Conservation (phyloP, 2,113 vertebrate species). For the Chascanopsetta lugubris region DNA sequence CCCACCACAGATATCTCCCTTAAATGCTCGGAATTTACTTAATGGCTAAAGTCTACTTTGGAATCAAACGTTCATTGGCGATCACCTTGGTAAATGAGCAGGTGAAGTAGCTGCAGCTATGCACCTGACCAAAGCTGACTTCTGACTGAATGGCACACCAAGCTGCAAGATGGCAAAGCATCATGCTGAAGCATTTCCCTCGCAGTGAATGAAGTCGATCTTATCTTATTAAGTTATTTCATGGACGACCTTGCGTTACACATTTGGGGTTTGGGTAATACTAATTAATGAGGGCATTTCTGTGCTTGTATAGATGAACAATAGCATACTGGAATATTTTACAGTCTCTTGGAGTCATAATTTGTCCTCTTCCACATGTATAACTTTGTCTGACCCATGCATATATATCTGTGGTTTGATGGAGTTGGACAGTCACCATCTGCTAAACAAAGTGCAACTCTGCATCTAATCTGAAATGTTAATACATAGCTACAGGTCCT, state of each 20-base stretch:
- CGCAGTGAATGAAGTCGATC: no score
- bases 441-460: not conserved
- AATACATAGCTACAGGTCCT: no score
- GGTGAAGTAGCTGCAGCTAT: not conserved
- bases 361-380: not conserved
- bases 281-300: not conserved
- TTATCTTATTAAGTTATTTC: no score
- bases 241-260: no score
- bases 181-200: no score
- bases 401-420: not conserved
- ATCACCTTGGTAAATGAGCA: not conserved
- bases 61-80: not conserved
- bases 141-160: not conserved
- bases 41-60: no score
- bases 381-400: constrained; percentile 4
- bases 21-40: no score
- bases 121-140: not conserved
- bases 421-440: not conserved
- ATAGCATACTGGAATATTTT: not conserved
- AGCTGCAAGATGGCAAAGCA: not conserved
- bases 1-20: no score
- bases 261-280: not conserved
- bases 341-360: not conserved
- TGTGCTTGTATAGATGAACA: not conserved
- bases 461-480: not conserved